Percentiles rank a stretch among this genome's conserved stretches.
These are phyloP conservation scores for Odontocolon sp. DNA, from an alignment of 2,888 invertebrate species.

Conservation along the genomic window DNA sequence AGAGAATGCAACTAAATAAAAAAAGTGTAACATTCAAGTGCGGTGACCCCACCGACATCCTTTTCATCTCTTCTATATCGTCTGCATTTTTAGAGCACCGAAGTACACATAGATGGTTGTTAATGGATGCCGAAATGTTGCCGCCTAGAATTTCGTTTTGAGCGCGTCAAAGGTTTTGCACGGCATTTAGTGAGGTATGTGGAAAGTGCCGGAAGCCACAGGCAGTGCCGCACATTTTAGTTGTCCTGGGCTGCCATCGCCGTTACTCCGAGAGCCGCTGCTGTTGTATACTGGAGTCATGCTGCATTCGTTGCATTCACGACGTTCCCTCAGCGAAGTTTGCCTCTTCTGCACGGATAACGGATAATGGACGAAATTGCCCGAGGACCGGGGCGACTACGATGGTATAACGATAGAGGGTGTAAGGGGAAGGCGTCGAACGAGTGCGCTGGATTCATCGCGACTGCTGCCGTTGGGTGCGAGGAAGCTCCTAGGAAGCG, in stretches of 20 bases:
- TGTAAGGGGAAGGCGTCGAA: conserved; percentile 22
- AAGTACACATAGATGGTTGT: conserved; percentile 2
- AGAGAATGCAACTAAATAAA: too few species aligned
- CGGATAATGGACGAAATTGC: conserved; percentile 62
- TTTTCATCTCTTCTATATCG: neutral
- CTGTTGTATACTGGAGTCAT: conserved; percentile 11
- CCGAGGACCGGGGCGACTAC: conserved; percentile 48
- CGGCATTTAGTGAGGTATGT: conserved; percentile 47
- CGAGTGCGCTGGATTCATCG: conserved; percentile 50
- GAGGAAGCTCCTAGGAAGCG: conserved; percentile 42
- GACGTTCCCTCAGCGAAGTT: conserved; percentile 55
- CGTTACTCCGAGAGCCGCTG: neutral
- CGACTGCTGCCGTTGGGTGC: conserved; percentile 6
- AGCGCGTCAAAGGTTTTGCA: conserved; percentile 51
- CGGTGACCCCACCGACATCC: too few species aligned
- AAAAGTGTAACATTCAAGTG: too few species aligned
- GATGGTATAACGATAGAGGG: too few species aligned
- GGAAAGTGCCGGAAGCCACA: conserved; percentile 60
- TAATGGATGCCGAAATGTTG: conserved; percentile 54
- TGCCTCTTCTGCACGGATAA: conserved; percentile 58
- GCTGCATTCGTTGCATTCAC: conserved; percentile 50
- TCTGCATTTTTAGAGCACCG: neutral
- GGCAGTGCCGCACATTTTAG: conserved; percentile 52
- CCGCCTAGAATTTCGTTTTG: conserved; percentile 55
- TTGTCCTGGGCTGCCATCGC: conserved; percentile 34